Evolutionary conservation across 2,888 invertebrate genomes (phyloP), one percentile per base, ranked within the genome.

Genomic region (Apamea crenata): DNA sequence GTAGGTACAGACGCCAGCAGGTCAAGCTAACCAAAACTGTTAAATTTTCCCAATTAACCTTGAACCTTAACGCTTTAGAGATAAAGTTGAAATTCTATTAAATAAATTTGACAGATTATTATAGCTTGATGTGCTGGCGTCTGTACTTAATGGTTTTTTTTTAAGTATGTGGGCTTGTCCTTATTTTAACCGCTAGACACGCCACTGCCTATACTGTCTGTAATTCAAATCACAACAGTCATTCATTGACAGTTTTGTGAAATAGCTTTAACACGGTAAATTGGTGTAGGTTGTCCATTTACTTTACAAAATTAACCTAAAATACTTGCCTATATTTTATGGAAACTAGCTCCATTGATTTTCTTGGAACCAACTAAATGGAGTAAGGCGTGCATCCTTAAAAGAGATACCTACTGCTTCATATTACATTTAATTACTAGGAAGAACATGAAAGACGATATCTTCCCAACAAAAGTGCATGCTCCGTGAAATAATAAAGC

Each of bases 401-500:
- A 32, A 66, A 56, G 40, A n/a, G n/a, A n/a, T n/a, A n/a, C n/a
- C n/a, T 47, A 56, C 36, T 50, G 21, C 18, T 25, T 12, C n/a
- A 16, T 25, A 71, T 53, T 14, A 44, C 14, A 36, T 81, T 81
- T 61, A 44, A 71, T 76, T 71, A 56, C 44, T 59, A 67, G 36
- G 44, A 47, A 59, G 56, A 56, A 67, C 50, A 47, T 47, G 47
- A 61, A 71, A 56, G 67, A 56, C 67, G 53, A 81, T 72, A 61
- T 65, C n/a, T 68, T 68, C 16, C 63, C 21, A 53, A 68, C 50
- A 75, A 69, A 83, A 75, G 56, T 47, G 71, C 72, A 72, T 44
- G 32, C 68, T 75, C 36, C 18, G 63, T 56, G 25, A 56, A 67
- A 67, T 65, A 78, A 53, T 63, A 36, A 56, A 78, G 50, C 18